Base-by-base conservation (phyloP, 2,113 vertebrate genomes). In the Boleophthalmus pectinirostris region DNA sequence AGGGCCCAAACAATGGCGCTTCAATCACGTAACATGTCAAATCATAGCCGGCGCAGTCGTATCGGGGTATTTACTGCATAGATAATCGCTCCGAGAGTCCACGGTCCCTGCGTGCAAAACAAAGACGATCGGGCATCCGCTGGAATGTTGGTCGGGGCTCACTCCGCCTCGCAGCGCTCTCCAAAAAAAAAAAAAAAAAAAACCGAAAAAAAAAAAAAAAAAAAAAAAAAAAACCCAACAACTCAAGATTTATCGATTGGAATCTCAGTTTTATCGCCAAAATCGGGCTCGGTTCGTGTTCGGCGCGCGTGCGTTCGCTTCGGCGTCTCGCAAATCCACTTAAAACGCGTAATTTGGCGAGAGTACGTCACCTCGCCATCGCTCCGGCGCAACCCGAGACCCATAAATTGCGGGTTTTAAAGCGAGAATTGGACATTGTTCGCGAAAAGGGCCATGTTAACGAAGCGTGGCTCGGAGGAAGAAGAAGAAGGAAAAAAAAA, bases 361-460 rank as follows among this genome's bases (percentile, higher is more conserved):
- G 82, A 83, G 89, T n/a, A 90, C 89, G 89, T 90, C 90, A 90
- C 85, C 88, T 89, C 89, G 83, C 82, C 87, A 86, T 91, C 87
- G 88, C 77, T 46, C 83, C 88, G 81, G 82, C 87, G 79, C 79
- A 73, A 57, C 78, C 79, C 72, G 75, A 85, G 73, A 60, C 82
- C 58, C 15, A 61, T 8, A n/a, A n/a, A 20, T 9, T 2, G 58
- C 58, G 33, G 25, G 25, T 33, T 61, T 35, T 65, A 53, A 8
- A 38, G 6, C 14, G 45, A 14, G 67, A 51, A 65, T 68, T 54
- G 45, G 16, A 21, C 46, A n/a, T 16, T 9, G 69, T 66, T 20
- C 33, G 20, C 18, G 0, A 35, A 72, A 69, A 68, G 67, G 46
- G 82, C 38, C 82, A 86, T 78, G 49, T 65, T 77, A n/a, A 46